Base-by-base conservation (phyloP, 2,888 invertebrate genomes). In the Rhagium mordax region DNA sequence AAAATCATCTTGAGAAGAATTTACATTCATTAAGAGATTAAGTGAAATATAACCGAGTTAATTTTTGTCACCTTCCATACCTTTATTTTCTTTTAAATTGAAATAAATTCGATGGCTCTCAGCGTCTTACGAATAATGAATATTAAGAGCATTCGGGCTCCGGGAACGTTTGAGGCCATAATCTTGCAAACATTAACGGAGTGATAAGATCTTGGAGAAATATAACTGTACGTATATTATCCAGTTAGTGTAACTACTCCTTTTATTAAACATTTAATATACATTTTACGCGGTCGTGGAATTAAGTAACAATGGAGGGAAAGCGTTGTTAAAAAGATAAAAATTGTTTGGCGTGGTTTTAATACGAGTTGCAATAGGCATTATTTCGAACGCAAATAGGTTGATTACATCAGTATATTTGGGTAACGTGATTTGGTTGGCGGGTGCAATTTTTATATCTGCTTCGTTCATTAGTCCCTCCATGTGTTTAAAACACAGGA, bases 121-220 rank as follows among this genome's bases (percentile, higher is more conserved):
- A 15, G 16, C 57, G 57, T 15, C 57, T 59, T 33, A 15, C 15
- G 59, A 59, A 59, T 59, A 59, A 59, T 59, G 59, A 59, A 59
- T 59, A 59, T 59, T 59, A 59, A 59, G 59, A 33, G 29, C 29
- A n/a, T 59, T 33, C 29, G 33, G 33, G 59, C n/a, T 15, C 16
- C 10, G 27, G 8, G 59, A 27, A 27, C 24, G n/a, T 29, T 59
- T 24, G 29, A 33, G 59, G 59, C 59, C 15, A 59, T 59, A 59
- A 29, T 59, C 59, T 33, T 15, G 33, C 59, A 59, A 59, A 33
- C 59, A 59, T 59, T 59, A 59, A 33, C 59, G 33, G 8, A 59
- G 16, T 59, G 59, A 59, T 59, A 59, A 59, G 59, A 59, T 59
- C 59, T 27, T 15, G 27, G 29, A 59, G 59, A 59, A 59, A 59